These are phyloP conservation scores for Dicranocentrus wangi DNA, from an alignment of 2,888 invertebrate species.

Conservation along the genomic window DNA sequence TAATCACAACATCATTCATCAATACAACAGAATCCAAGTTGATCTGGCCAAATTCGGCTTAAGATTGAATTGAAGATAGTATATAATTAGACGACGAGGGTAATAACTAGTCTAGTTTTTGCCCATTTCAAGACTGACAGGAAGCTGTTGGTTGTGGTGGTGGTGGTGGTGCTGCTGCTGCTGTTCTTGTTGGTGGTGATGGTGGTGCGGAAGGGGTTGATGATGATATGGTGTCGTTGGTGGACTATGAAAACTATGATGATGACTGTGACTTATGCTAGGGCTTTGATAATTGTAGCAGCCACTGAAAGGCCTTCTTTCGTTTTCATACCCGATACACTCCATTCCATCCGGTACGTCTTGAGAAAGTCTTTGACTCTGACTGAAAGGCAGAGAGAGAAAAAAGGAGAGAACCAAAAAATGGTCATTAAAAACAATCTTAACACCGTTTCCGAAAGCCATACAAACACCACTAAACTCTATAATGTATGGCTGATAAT, in stretches of 20 bases:
- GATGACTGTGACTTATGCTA: constrained; percentile 58
- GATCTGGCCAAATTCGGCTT: background rate
- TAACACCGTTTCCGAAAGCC: constrained; percentile 54
- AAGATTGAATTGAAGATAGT: background rate
- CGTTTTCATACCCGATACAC: constrained; percentile 36
- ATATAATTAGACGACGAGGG: too few species aligned
- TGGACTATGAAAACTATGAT: constrained; percentile 50
- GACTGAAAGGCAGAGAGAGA: constrained; percentile 17
- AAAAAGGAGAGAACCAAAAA: constrained; percentile 31
- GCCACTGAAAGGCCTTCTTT: constrained; percentile 67
- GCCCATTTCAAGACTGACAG: constrained; percentile 31
- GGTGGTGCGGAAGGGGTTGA: constrained; percentile 34
- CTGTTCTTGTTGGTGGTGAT: constrained; percentile 9
- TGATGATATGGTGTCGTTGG: constrained; percentile 40
- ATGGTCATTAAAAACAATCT: constrained; percentile 48
- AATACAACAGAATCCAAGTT: background rate
- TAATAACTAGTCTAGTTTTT: too few species aligned
- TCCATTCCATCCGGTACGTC: constrained; percentile 58
- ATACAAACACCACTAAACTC: constrained; percentile 27
- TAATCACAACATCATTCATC: constrained; percentile 20
- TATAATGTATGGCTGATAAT: constrained; percentile 17
- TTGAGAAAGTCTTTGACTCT: constrained; percentile 39
- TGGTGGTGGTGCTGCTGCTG: constrained; percentile 26
- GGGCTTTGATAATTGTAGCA: constrained; percentile 50
- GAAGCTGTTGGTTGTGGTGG: constrained; percentile 26